Percentiles rank a stretch among this genome's conserved stretches.
phyloP scores from a whole-genome alignment of 2,113 vertebrate species.

The Calidris pugnax region DNA sequence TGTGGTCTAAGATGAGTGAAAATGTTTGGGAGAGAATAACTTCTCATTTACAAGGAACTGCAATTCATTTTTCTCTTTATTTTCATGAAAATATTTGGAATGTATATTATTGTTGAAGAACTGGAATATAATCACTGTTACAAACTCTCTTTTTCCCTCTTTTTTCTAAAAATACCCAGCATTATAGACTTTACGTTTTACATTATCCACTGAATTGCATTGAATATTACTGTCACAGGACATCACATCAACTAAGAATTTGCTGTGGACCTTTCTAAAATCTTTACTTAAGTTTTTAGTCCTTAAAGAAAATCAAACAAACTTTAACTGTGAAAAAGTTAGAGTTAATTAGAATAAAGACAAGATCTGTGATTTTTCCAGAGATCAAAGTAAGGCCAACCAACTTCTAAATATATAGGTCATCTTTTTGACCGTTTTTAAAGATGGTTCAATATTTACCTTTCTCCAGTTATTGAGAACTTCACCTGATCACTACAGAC shows the following conservation, averaged over 20 bases:
- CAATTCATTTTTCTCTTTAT: neutral
- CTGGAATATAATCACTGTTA: neutral
- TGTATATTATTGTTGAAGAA: neutral
- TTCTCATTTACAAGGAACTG: neutral
- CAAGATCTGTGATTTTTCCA: neutral
- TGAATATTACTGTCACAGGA: neutral
- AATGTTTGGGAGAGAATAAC: neutral
- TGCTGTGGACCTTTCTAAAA: neutral
- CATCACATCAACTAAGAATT: neutral
- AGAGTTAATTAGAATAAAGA: neutral
- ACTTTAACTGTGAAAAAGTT: neutral
- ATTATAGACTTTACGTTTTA: neutral
- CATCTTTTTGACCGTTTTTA: neutral
- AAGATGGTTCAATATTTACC: neutral
- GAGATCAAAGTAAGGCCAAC: neutral
- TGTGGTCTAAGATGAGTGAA: neutral
- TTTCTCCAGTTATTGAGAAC: neutral
- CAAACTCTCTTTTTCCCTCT: accelerated
- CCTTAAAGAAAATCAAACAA: neutral
- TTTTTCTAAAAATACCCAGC: neutral
- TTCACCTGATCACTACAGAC: neutral
- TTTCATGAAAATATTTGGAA: neutral
- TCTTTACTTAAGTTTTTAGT: neutral
- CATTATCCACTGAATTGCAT: neutral
- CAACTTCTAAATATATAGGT: neutral